These are phyloP conservation scores for Spizaetus ornatus DNA, from an alignment of 2,113 vertebrate genomes.

Conservation along the genomic window DNA sequence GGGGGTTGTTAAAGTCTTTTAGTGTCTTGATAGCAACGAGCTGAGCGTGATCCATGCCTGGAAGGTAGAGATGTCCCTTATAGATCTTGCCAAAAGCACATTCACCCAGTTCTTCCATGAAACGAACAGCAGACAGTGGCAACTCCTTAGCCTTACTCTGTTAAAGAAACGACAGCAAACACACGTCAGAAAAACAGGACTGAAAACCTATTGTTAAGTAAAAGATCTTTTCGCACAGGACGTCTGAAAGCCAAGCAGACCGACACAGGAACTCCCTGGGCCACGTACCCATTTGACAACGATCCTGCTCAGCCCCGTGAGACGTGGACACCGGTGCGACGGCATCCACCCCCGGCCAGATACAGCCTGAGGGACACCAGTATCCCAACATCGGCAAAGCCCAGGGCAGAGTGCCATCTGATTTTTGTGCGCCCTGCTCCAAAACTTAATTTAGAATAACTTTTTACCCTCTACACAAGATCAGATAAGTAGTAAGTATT, in stretches of 20 bases:
- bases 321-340: accelerated
- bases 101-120: constrained; percentile 98
- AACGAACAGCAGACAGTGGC: constrained; percentile 93
- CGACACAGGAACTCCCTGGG: background rate
- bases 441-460: background rate
- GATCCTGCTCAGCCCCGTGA: background rate
- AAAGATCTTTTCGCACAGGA: accelerated
- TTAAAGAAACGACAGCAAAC: background rate
- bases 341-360: background rate
- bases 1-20: constrained; percentile 88
- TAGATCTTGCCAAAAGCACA: constrained; percentile 93
- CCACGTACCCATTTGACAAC: accelerated
- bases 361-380: background rate
- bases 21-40: constrained; percentile 96
- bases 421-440: background rate
- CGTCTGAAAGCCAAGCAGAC: background rate
- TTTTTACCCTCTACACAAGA: background rate
- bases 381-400: accelerated
- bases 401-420: background rate
- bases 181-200: background rate
- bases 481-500: background rate
- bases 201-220: accelerated
- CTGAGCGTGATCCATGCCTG: constrained; percentile 96
- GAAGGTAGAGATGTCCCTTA: constrained; percentile 96
- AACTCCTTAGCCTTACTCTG: constrained; percentile 96